phyloP scores from a whole-genome alignment of 2,113 vertebrate genomes.

The Callorhinus ursinus region DNA sequence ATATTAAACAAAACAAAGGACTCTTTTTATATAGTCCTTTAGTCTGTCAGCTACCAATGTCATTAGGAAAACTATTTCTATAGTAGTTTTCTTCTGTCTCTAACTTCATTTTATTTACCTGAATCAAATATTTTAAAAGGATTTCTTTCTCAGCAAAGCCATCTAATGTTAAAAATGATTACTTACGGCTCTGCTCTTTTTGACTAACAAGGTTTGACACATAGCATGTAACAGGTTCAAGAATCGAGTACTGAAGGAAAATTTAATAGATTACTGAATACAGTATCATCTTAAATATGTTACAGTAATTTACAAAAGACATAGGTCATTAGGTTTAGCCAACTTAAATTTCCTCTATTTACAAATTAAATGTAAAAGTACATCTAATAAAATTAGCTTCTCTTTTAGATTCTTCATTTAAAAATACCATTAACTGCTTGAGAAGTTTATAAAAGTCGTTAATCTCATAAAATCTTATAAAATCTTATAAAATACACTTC shows the following conservation, averaged over 20 bases:
- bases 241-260: not conserved
- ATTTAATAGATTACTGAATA: not conserved
- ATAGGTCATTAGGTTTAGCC: not conserved
- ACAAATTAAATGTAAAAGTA: conserved; percentile 18
- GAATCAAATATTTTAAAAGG: not conserved
- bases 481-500: not conserved
- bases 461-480: not conserved
- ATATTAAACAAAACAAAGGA: not conserved
- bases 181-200: not conserved
- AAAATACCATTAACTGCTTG: conserved; percentile 23
- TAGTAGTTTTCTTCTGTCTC: not conserved
- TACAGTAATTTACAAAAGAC: not conserved
- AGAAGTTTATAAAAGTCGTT: not conserved
- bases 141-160: not conserved
- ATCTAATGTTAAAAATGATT: not conserved
- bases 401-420: not conserved
- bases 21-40: conserved; percentile 1
- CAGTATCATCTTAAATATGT: not conserved
- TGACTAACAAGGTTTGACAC: not conserved
- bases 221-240: not conserved
- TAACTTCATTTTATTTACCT: conserved; percentile 1
- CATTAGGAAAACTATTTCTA: not conserved
- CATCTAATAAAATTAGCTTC: not conserved
- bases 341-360: conserved; percentile 50
- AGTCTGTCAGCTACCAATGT: not conserved